Conservation (phyloP, 2,113 vertebrate genomes). For the Barbus barbus region DNA sequence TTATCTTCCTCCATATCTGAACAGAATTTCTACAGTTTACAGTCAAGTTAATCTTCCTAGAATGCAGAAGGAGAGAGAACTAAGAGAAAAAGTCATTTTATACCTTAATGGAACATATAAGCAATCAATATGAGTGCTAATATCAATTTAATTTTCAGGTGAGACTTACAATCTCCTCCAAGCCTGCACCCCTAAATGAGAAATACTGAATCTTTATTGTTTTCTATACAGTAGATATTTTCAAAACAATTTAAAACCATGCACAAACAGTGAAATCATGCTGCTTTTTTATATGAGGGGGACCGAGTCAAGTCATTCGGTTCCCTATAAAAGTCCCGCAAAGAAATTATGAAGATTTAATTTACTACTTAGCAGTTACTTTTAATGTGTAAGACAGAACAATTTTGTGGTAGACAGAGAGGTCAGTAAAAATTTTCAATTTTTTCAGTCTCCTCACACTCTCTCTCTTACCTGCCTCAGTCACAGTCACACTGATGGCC, state of each 20-base stretch:
- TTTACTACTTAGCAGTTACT: background rate
- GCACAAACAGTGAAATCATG: background rate
- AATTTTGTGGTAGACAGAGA: no score
- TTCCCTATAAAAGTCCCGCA: background rate
- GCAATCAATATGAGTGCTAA: background rate
- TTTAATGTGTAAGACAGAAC: background rate
- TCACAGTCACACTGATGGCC: no score
- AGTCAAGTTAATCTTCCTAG: background rate
- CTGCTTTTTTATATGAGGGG: background rate
- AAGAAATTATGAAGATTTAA: background rate
- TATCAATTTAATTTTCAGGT: slow-evolving; percentile 3
- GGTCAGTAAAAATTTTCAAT: no score
- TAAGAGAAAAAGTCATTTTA: background rate
- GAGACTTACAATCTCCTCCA: background rate
- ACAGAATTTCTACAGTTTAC: background rate
- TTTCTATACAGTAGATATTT: background rate
- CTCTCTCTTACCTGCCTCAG: no score
- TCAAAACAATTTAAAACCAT: background rate
- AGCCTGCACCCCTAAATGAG: background rate
- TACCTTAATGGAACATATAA: slow-evolving; percentile 1
- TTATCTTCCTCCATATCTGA: slow-evolving; percentile 19
- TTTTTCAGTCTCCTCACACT: no score
- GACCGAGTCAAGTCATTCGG: background rate
- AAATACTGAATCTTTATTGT: background rate
- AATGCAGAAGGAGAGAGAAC: background rate